Percentiles rank a stretch among this genome's conserved stretches.
phyloP scores from a whole-genome alignment of 2,113 vertebrate genomes.

The Mohoua ochrocephala region DNA sequence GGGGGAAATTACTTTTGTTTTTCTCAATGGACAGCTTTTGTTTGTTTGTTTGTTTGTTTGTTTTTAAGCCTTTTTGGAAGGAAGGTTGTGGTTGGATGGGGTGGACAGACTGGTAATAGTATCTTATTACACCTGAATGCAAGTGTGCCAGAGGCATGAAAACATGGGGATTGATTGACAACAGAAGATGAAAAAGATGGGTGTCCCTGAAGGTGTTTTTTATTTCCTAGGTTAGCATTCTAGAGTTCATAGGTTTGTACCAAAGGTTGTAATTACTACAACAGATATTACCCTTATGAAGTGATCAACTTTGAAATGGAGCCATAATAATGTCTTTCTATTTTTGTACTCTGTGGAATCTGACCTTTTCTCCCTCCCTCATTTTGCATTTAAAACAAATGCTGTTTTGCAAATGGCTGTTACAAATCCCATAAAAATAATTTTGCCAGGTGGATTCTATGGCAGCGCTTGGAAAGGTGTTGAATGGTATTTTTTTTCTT shows the following conservation, averaged over 20 bases:
- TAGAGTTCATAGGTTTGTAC: not conserved
- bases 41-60: not conserved
- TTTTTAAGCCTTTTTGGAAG: not conserved
- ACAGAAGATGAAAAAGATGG: not conserved
- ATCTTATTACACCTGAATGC: not conserved
- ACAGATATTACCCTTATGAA: not conserved
- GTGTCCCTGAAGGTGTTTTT: not conserved
- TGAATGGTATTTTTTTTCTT: not conserved
- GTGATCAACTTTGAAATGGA: not conserved
- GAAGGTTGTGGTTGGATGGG: not conserved
- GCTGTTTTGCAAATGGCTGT: not conserved
- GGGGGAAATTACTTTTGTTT: not conserved
- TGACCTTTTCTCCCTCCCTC: slow-evolving; percentile 13
- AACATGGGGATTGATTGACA: not conserved
- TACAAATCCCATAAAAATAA: not conserved
- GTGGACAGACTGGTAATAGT: not conserved
- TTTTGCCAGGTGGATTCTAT: not conserved
- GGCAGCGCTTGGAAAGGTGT: not conserved
- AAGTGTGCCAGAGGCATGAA: not conserved
- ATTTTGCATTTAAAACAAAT: not conserved
- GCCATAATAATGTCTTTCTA: not conserved
- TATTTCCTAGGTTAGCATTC: not conserved
- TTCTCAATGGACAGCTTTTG: not conserved
- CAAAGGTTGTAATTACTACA: not conserved
- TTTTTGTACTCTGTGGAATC: not conserved